phyloP scores from a whole-genome alignment of 2,113 vertebrate species.

The Lasiurus borealis region DNA sequence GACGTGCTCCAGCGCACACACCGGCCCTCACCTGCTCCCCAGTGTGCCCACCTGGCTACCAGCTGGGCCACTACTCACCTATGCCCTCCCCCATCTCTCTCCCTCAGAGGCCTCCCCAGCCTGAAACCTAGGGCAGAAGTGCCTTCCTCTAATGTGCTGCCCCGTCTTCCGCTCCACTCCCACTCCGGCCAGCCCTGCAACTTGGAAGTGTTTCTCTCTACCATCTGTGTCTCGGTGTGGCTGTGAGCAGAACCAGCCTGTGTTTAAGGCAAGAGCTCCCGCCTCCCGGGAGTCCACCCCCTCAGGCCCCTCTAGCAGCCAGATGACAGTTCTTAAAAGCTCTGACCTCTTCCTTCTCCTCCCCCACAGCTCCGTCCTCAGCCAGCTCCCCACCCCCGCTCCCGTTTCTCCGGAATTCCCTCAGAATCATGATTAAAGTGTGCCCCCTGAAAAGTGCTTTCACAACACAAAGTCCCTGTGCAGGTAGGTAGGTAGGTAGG shows the following conservation, averaged over 20 bases:
- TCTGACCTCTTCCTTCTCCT: not conserved
- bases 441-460: not conserved
- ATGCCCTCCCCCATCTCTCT: not conserved
- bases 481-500: not conserved
- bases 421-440: not conserved
- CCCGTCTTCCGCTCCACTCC: not conserved
- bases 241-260: constrained; percentile 43
- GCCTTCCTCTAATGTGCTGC: not conserved
- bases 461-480: not conserved
- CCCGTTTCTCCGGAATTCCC: not conserved
- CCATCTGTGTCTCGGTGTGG: constrained; percentile 61
- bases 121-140: not conserved
- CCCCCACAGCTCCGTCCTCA: not conserved
- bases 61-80: not conserved
- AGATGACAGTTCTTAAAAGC: not conserved
- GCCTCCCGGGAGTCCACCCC: not conserved
- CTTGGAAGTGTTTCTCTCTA: constrained; percentile 63
- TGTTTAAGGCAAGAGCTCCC: not conserved
- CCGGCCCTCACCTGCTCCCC: not conserved
- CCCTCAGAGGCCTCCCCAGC: not conserved
- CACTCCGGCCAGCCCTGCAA: not conserved
- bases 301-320: not conserved
- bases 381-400: not conserved
- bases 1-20: not conserved
- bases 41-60: not conserved